A percentile compares a stretch with the other conserved stretches of the same genome.
phyloP scores from a whole-genome alignment of 1,140 invertebrate genomes.

The Eciton burchellii region DNA sequence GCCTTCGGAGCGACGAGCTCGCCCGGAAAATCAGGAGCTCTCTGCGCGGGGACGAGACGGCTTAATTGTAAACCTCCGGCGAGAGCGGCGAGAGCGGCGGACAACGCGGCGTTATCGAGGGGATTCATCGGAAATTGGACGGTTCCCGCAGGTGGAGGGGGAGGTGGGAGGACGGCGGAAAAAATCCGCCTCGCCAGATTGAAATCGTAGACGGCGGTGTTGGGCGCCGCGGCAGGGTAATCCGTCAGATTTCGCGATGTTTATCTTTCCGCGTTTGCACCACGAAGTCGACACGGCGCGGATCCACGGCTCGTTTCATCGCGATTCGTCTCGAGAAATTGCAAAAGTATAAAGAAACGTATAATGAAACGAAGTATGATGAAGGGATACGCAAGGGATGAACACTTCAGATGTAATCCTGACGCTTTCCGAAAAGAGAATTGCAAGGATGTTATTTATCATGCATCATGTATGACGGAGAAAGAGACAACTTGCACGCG shows the following conservation, averaged over 20 bases:
- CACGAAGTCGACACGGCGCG: constrained; percentile 39
- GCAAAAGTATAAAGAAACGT: neutral
- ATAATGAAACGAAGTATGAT: neutral
- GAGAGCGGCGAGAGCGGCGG: constrained; percentile 54
- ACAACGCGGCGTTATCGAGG: constrained; percentile 65
- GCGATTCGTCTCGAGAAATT: neutral
- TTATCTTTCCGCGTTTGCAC: constrained; percentile 67
- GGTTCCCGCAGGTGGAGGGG: constrained; percentile 60
- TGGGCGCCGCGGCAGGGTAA: constrained; percentile 64
- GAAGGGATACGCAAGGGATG: no score
- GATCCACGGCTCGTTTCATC: constrained; percentile 23
- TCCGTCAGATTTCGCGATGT: constrained; percentile 69
- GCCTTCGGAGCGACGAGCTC: constrained; percentile 67
- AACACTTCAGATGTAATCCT: neutral
- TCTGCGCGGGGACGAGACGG: constrained; percentile 47
- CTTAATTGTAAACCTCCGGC: constrained; percentile 71
- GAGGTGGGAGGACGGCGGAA: no score
- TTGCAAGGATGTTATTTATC: no score
- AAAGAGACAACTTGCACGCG: no score
- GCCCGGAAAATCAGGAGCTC: constrained; percentile 39
- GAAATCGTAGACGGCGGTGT: constrained; percentile 68
- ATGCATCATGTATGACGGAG: no score
- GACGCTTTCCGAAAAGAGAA: neutral
- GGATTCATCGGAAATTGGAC: constrained; percentile 74
- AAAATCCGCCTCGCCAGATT: constrained; percentile 56